These are phyloP conservation scores for Nettapus auritus DNA, from an alignment of 2,113 vertebrate species.

Conservation along the genomic window DNA sequence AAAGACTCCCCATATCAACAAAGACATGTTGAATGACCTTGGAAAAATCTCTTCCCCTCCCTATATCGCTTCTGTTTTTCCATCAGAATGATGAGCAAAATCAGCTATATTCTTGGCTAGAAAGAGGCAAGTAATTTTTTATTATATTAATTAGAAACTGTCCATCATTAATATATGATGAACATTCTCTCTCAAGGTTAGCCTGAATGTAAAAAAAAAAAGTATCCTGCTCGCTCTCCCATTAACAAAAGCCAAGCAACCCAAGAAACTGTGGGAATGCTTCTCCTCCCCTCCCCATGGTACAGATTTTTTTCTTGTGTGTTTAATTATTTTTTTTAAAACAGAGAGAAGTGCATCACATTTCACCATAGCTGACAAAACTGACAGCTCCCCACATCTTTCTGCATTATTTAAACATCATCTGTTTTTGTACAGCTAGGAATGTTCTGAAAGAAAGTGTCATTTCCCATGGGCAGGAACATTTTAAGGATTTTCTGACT, in stretches of 20 bases:
- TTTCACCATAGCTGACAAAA: conserved; percentile 58
- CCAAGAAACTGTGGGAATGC: conserved; percentile 6
- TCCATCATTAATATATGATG: background rate
- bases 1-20: background rate
- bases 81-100: background rate
- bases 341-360: conserved; percentile 28
- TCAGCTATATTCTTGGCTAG: conserved; percentile 20
- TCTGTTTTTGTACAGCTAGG: conserved; percentile 46
- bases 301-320: background rate
- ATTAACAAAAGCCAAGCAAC: background rate
- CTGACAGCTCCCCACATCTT: conserved; percentile 63
- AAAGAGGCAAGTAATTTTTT: conserved; percentile 14
- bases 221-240: background rate
- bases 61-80: conserved; percentile 5
- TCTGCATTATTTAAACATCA: conserved; percentile 64
- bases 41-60: background rate
- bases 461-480: conserved; percentile 44
- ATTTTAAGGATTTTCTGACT: conserved; percentile 21
- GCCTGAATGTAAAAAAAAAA: background rate
- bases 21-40: background rate
- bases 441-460: conserved; percentile 53
- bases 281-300: background rate
- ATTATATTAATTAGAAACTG: conserved; percentile 44
- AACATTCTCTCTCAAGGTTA: conserved; percentile 44
- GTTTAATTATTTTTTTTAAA: conserved; percentile 36